Conservation (phyloP, 2,888 invertebrate genomes). For the Caradrina kadenii region DNA sequence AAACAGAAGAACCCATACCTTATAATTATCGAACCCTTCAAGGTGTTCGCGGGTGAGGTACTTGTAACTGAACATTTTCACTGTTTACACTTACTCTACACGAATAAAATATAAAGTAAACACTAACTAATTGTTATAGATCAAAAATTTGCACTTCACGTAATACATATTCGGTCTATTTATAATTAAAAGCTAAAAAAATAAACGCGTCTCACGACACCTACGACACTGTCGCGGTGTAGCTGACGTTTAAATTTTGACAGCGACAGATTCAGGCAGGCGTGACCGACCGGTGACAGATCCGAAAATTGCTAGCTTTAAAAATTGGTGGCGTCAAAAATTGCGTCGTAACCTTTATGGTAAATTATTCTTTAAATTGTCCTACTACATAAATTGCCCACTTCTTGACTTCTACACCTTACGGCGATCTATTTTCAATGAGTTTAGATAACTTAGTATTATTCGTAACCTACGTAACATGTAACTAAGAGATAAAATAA, state of each 20-base stretch:
- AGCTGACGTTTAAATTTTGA: slow-evolving; percentile 41
- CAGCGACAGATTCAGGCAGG: slow-evolving; percentile 21
- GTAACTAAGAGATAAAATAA: no score
- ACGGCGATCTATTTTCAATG: no score
- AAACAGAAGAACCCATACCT: slow-evolving; percentile 88
- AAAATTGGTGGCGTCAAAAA: slow-evolving; percentile 2
- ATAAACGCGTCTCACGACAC: slow-evolving; percentile 42
- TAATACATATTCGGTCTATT: slow-evolving; percentile 57
- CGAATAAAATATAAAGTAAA: slow-evolving; percentile 30
- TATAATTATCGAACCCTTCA: slow-evolving; percentile 98
- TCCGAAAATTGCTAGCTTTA: slow-evolving; percentile 24
- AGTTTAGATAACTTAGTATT: no score
- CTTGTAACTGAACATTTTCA: slow-evolving; percentile 91
- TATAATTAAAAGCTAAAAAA: slow-evolving; percentile 41
- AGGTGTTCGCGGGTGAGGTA: slow-evolving; percentile 96
- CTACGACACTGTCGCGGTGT: slow-evolving; percentile 22
- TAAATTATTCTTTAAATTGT: no score
- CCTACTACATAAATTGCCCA: no score
- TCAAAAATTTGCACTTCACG: slow-evolving; percentile 38
- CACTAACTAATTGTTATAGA: slow-evolving; percentile 30
- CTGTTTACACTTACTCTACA: slow-evolving; percentile 60
- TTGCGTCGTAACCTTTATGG: background rate
- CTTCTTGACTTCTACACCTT: no score
- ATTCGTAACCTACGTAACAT: no score
- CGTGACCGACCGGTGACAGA: slow-evolving; percentile 35